Evolutionary conservation across 2,113 vertebrate genomes (phyloP), one percentile per base, ranked within the genome.

Genomic region (Urocitellus parryii): DNA sequence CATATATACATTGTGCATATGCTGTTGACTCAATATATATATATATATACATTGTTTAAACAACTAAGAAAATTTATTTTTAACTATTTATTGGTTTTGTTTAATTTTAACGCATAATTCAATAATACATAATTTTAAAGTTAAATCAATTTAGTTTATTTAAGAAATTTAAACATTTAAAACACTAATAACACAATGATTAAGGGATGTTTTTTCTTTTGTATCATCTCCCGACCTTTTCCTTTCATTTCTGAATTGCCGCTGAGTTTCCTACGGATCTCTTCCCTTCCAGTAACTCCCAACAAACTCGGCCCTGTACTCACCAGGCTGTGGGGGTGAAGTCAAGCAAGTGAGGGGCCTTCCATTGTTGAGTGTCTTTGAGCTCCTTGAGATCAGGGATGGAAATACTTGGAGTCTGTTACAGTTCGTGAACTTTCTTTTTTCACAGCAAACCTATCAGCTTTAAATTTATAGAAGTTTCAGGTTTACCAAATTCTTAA

Each of bases 91-190:
- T 29, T 61, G 22, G 8, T 53, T 61, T 85, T 53, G 20, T 74
- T 53, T 85, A 9, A 67, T 86, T 82, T 65, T 34, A 63, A 83
- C 48, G 32, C 27, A 17, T 37, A 70, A 77, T 45, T 93, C 61
- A 45, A 29, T 77, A 20, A 70, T 61, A 63, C 13, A 32, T 8
- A 82, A 48, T 65, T 85, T 80, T 7, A 61, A 91, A 63, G 14
- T 93, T 90, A 14, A 94, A 42, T 80, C 72, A 88, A 58, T 58
- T 12, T 20, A 74, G 37, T 32, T 67, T 37, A 34, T 73, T 72
- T 74, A 18, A 91, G 91, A 53, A 37, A 67, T 68, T 58, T 79
- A 51, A 85, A 37, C 5, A 72, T 32, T 78, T 53, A 74, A 58
- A 72, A 29, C 48, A 24, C 77, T n/a, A 68, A 51, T 22, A 34